phyloP scores from a whole-genome alignment of 2,113 vertebrate species.

The Corythoichthys intestinalis region DNA sequence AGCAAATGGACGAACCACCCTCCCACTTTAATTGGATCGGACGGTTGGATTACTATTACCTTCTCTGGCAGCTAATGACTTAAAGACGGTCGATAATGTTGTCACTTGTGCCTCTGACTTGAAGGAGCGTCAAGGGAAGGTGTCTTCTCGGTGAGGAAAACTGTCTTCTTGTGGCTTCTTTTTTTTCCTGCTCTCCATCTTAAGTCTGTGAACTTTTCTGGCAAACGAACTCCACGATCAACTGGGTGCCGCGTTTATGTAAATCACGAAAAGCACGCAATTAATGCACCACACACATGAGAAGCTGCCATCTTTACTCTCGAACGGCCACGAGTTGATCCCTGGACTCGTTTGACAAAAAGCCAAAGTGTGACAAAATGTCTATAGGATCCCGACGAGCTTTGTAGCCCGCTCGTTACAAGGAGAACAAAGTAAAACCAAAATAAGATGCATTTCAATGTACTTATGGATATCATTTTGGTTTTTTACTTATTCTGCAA shows the following conservation, averaged over 20 bases:
- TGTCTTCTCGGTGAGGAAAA: slow-evolving; percentile 68
- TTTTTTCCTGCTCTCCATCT: slow-evolving; percentile 19
- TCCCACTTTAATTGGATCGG: too few species aligned
- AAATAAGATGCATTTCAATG: too few species aligned
- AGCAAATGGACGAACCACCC: too few species aligned
- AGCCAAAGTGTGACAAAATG: slow-evolving; percentile 38
- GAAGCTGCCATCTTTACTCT: too few species aligned
- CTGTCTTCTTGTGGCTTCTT: slow-evolving; percentile 50
- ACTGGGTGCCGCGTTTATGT: slow-evolving; percentile 12
- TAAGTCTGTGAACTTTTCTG: slow-evolving; percentile 27
- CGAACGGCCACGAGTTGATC: slow-evolving; percentile 38
- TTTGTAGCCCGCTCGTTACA: too few species aligned
- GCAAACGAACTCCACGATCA: slow-evolving; percentile 45
- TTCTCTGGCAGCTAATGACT: too few species aligned
- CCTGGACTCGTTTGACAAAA: slow-evolving; percentile 49
- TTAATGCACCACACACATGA: too few species aligned
- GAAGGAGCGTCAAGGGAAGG: slow-evolving; percentile 64
- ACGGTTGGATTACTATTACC: too few species aligned
- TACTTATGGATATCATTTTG: too few species aligned
- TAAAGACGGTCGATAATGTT: slow-evolving; percentile 43
- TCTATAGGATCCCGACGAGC: slow-evolving; percentile 25
- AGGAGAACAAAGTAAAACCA: too few species aligned
- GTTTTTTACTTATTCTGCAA: too few species aligned
- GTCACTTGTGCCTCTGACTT: slow-evolving; percentile 52
- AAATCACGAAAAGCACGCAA: too few species aligned